These are phyloP conservation scores for Lerista edwardsae DNA, from an alignment of 2,797 vertebrate genomes.

Conservation along the genomic window DNA sequence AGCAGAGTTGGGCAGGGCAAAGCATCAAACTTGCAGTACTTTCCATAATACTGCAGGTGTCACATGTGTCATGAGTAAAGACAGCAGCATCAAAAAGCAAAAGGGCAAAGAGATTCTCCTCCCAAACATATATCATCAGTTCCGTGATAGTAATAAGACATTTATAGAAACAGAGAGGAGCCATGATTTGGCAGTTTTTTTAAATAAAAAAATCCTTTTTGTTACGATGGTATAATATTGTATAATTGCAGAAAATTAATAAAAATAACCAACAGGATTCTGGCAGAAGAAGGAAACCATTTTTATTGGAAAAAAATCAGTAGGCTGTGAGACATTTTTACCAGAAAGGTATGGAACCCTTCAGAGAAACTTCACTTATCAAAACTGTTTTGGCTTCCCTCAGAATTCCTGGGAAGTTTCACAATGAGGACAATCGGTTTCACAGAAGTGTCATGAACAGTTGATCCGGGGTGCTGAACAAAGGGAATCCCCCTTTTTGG, in stretches of 20 bases:
- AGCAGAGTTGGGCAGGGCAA: background rate
- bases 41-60: background rate
- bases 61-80: background rate
- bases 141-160: background rate
- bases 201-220: background rate
- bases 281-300: background rate
- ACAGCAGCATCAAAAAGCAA: background rate
- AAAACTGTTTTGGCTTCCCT: background rate
- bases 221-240: background rate
- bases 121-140: background rate
- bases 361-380: background rate
- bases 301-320: background rate
- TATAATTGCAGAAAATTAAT: background rate
- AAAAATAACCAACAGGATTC: background rate
- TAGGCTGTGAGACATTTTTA: background rate
- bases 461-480: too few species aligned
- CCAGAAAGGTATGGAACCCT: background rate
- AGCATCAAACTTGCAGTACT: background rate
- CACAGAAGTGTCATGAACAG: too few species aligned
- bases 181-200: background rate
- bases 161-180: background rate
- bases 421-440: background rate
- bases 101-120: background rate
- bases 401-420: background rate
- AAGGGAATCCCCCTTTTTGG: too few species aligned